phyloP scores from a whole-genome alignment of 2,888 invertebrate species.

The Pinctada fucata region DNA sequence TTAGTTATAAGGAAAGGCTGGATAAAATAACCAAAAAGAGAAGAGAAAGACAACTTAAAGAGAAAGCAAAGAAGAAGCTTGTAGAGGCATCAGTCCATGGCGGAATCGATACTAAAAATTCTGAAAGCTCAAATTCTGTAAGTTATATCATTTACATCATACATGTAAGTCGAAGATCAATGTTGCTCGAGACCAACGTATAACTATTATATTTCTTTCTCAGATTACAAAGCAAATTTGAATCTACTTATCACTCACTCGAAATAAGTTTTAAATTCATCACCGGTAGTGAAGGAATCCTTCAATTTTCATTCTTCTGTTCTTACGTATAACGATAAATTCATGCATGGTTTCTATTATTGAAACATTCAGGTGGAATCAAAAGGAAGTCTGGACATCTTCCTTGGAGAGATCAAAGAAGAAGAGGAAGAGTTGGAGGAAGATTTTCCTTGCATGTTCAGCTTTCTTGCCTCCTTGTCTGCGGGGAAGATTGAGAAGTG shows the following conservation, averaged over 20 bases:
- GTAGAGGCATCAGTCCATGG: not conserved
- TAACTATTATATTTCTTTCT: too few relatives aligned
- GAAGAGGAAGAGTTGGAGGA: not conserved
- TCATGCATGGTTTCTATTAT: too few relatives aligned
- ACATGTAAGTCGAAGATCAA: too few relatives aligned
- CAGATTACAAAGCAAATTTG: too few relatives aligned
- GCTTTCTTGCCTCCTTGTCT: not conserved
- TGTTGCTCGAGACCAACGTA: too few relatives aligned
- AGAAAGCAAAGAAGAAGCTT: not conserved
- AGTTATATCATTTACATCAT: not conserved
- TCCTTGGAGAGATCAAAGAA: not conserved
- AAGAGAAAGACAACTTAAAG: not conserved
- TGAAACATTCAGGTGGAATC: not conserved
- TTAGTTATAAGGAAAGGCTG: not conserved
- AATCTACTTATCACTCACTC: too few relatives aligned
- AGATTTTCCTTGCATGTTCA: not conserved
- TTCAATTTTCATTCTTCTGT: too few relatives aligned
- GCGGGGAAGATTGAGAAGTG: slow-evolving; percentile 14
- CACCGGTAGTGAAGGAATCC: too few relatives aligned
- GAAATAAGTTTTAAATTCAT: too few relatives aligned
- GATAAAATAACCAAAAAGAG: not conserved
- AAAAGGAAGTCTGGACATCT: not conserved
- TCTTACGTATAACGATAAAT: too few relatives aligned
- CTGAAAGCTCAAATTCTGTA: not conserved
- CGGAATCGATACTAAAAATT: not conserved